Conservation (phyloP, 1,140 invertebrate species). For the Triops longicaudatus region DNA sequence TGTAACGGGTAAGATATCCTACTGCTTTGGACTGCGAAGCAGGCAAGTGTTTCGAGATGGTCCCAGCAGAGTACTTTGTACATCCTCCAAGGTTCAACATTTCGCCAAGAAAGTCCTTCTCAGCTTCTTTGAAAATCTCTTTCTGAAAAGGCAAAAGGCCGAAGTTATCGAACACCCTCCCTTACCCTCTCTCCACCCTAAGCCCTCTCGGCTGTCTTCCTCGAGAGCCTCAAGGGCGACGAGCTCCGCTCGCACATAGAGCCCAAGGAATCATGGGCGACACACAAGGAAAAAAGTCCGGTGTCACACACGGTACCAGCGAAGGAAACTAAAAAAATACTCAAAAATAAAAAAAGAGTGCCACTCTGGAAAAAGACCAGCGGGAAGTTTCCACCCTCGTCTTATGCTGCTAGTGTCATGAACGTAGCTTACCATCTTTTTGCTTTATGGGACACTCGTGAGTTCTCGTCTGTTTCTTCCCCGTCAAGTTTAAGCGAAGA, state of each 20-base stretch:
- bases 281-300: background rate
- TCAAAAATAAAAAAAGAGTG: background rate
- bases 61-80: background rate
- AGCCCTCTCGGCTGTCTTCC: background rate
- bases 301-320: background rate
- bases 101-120: slow-evolving; percentile 11
- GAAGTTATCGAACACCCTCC: background rate
- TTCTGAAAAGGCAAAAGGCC: slow-evolving; percentile 4
- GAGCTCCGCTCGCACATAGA: background rate
- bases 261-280: background rate
- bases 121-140: slow-evolving; percentile 15
- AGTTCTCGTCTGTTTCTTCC: background rate
- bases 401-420: slow-evolving; percentile 8
- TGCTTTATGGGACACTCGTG: background rate
- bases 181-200: background rate
- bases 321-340: too few relatives aligned
- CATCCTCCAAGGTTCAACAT: slow-evolving; percentile 5
- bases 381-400: background rate
- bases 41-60: slow-evolving; percentile 7
- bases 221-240: background rate
- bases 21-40: slow-evolving; percentile 5
- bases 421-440: slow-evolving; percentile 7
- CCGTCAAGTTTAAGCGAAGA: background rate
- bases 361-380: background rate
- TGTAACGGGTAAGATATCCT: background rate